These are phyloP conservation scores for Leptopterna dolabrata DNA, from an alignment of 2,888 invertebrate genomes.

Conservation along the genomic window DNA sequence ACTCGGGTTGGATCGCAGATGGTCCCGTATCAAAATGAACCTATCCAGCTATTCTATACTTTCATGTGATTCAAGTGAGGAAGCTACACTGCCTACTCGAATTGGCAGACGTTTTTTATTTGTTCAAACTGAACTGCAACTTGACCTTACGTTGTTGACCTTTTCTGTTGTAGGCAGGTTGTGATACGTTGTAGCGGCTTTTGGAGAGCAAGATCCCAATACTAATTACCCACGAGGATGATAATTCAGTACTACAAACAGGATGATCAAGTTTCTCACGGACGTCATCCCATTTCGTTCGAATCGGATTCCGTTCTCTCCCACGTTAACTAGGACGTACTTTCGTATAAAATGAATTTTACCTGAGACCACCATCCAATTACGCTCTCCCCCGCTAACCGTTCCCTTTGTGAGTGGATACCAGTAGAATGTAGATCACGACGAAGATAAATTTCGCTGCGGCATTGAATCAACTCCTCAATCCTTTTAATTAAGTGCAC, in stretches of 20 bases:
- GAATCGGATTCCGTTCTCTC: background rate
- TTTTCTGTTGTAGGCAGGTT: too few species aligned
- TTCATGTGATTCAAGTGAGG: too few species aligned
- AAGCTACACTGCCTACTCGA: too few species aligned
- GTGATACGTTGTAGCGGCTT: too few species aligned
- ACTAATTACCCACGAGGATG: too few species aligned
- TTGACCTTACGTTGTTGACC: too few species aligned
- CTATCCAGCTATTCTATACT: too few species aligned
- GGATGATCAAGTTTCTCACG: background rate
- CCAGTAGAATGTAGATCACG: background rate
- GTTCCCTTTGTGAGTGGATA: background rate
- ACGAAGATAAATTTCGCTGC: background rate
- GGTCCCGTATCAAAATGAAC: too few species aligned
- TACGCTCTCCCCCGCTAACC: background rate
- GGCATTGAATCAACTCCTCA: background rate
- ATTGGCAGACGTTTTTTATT: too few species aligned
- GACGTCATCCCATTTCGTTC: background rate
- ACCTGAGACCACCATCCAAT: background rate
- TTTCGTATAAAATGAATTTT: background rate
- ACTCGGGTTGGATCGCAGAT: too few species aligned
- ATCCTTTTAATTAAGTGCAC: background rate
- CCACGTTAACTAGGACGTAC: background rate
- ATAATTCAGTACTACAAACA: background rate
- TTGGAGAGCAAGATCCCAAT: too few species aligned
- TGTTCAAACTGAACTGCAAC: too few species aligned